These are phyloP conservation scores for Solenodon paradoxus DNA, from an alignment of 2,113 vertebrate species.

Conservation along the genomic window DNA sequence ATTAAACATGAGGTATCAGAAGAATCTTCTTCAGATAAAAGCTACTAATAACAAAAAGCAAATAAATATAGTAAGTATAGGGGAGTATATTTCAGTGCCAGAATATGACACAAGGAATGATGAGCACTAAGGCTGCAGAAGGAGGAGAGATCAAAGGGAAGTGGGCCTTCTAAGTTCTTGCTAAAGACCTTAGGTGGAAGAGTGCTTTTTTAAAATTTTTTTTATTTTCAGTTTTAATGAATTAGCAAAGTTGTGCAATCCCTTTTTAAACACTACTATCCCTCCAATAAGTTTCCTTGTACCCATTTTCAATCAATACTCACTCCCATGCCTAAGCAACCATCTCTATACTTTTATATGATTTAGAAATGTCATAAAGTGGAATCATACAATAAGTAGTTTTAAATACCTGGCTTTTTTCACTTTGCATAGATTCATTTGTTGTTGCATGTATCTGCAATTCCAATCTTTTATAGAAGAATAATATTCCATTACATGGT, in stretches of 20 bases:
- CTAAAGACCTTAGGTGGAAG: background rate
- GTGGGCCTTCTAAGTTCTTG: background rate
- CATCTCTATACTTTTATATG: background rate
- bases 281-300: background rate
- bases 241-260: too few relatives aligned
- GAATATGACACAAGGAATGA: background rate
- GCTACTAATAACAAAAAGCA: background rate
- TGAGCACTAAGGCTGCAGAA: background rate
- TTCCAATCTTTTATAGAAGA: background rate
- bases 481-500: background rate
- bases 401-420: background rate
- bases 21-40: background rate
- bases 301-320: background rate
- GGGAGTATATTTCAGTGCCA: background rate
- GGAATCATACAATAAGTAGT: background rate
- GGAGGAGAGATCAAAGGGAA: background rate
- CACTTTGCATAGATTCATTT: background rate
- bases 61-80: background rate
- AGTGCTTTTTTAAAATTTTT: too few relatives aligned
- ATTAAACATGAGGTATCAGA: background rate
- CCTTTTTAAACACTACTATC: background rate
- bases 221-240: background rate
- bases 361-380: background rate
- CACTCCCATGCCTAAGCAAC: background rate
- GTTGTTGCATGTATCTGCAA: background rate